Conservation (phyloP, 1,140 invertebrate genomes). For the Procambarus clarkii region DNA sequence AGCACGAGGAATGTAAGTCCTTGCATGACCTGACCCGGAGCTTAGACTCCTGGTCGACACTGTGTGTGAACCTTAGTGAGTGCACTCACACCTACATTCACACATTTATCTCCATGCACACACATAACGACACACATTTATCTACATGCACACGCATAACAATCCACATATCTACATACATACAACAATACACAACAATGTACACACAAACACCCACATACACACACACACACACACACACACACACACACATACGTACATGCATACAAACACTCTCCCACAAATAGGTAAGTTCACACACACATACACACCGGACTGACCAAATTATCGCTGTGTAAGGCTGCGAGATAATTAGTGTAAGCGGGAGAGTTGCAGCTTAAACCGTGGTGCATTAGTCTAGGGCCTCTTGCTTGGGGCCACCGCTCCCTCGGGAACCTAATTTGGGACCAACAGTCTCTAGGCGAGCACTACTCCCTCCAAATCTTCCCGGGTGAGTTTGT, state of each 20-base stretch:
- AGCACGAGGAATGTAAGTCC: too few relatives aligned
- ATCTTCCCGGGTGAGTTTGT: too few relatives aligned
- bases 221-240: conserved; percentile 6
- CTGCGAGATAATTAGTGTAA: not conserved
- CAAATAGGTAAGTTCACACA: not conserved
- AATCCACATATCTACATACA: conserved; percentile 5
- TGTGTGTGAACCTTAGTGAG: too few relatives aligned
- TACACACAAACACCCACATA: not conserved
- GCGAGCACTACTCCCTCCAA: too few relatives aligned
- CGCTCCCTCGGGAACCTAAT: not conserved
- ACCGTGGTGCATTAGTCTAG: not conserved
- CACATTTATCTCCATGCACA: not conserved
- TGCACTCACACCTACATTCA: not conserved
- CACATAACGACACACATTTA: not conserved
- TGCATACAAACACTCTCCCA: not conserved
- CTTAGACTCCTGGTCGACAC: too few relatives aligned
- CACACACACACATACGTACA: conserved; percentile 25
- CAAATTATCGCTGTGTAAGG: conserved; percentile 1
- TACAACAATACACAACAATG: not conserved
- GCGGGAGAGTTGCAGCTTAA: not conserved
- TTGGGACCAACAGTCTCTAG: not conserved
- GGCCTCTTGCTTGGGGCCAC: not conserved
- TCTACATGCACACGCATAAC: not conserved
- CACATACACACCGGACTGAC: not conserved
- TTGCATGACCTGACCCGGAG: too few relatives aligned